Conservation (phyloP, 2,888 invertebrate species). For the Margaritifera margaritifera region DNA sequence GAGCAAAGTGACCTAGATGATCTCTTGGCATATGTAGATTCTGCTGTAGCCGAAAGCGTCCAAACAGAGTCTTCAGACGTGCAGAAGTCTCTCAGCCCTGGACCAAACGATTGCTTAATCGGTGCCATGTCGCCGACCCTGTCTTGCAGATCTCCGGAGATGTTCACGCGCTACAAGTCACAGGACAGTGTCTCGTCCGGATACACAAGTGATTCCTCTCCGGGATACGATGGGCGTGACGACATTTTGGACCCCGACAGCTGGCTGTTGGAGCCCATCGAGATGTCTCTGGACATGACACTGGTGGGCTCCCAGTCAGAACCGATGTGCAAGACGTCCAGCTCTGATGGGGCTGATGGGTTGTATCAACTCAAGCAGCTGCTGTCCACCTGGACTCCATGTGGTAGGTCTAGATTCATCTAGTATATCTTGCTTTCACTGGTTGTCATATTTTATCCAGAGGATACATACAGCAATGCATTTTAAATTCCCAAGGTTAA, state of each 20-base stretch:
- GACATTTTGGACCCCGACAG: constrained; percentile 45
- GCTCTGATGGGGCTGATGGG: constrained; percentile 43
- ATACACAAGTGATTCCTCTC: constrained; percentile 31
- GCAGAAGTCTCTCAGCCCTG: constrained; percentile 26
- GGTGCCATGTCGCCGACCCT: constrained; percentile 10
- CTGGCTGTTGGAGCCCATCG: constrained; percentile 45
- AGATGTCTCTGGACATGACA: constrained; percentile 39
- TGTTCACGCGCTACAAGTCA: constrained; percentile 17
- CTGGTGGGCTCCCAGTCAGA: constrained; percentile 19
- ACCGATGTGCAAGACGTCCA: constrained; percentile 15
- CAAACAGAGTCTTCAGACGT: neutral
- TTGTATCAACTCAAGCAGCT: constrained; percentile 58
- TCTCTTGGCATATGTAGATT: constrained; percentile 8
- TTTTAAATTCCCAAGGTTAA: no score
- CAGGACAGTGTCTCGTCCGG: constrained; percentile 12
- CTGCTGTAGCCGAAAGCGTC: neutral
- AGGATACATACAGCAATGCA: no score
- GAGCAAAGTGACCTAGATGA: constrained; percentile 12
- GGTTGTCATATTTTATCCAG: no score
- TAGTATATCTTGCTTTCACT: neutral
- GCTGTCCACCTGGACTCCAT: constrained; percentile 45
- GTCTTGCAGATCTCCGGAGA: constrained; percentile 20
- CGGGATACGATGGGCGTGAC: constrained; percentile 38
- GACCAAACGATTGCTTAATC: constrained; percentile 21
- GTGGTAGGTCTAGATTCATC: constrained; percentile 45